Evolutionary conservation across 2,888 invertebrate species (phyloP).

Genomic region (Salticus scenicus): DNA sequence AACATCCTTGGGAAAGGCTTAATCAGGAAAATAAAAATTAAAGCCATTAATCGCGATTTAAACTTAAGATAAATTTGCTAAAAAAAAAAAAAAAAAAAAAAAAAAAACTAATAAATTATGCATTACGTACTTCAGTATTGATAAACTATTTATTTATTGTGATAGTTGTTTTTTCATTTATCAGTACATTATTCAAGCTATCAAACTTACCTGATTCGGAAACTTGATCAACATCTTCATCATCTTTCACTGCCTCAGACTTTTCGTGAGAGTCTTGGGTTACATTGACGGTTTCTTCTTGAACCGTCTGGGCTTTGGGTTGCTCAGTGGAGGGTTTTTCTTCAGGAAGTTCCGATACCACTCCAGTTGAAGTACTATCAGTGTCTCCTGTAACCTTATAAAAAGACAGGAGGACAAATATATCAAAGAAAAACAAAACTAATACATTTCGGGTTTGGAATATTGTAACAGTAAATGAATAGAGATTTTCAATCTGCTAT

Average conservation of each 20-base stretch:
- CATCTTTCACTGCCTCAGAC: not conserved
- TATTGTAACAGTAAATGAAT: not conserved
- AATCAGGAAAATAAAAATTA: too few relatives aligned
- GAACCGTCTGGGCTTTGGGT: conserved; percentile 26
- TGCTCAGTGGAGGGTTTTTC: conserved; percentile 48
- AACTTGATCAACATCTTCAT: conserved; percentile 12
- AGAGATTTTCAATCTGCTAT: not conserved
- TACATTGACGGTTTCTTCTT: conserved; percentile 24
- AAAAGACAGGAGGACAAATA: conserved; percentile 29
- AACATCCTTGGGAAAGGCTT: too few relatives aligned
- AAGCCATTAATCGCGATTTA: too few relatives aligned
- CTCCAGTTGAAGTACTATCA: conserved; percentile 46
- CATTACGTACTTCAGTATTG: too few relatives aligned
- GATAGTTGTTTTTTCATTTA: too few relatives aligned
- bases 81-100: too few relatives aligned
- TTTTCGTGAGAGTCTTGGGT: not conserved
- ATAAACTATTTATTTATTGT: too few relatives aligned
- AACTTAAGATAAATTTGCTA: too few relatives aligned
- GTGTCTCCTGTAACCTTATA: conserved; percentile 46
- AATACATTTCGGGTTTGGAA: not conserved
- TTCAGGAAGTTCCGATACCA: conserved; percentile 55
- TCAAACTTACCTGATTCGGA: conserved; percentile 33
- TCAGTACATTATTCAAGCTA: too few relatives aligned
- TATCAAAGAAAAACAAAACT: conserved; percentile 12
- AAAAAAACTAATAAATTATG: too few relatives aligned